These are phyloP conservation scores for Vesta saturnalis DNA, from an alignment of 2,888 invertebrate genomes.

Conservation along the genomic window DNA sequence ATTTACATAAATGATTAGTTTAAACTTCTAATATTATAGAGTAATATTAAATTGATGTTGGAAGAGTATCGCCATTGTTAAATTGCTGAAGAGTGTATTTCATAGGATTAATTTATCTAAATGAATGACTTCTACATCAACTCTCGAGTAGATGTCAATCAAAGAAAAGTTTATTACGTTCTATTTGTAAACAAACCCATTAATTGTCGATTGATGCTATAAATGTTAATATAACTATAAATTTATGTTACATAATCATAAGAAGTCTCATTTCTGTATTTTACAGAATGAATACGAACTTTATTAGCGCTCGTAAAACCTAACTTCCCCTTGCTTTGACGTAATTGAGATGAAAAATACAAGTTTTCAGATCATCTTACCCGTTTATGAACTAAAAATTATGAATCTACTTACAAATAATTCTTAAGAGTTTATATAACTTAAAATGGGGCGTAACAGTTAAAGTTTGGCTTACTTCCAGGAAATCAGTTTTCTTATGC, in stretches of 20 bases:
- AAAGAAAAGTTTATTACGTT: not conserved
- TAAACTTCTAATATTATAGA: too few species aligned
- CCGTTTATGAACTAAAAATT: not conserved
- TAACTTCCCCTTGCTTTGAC: not conserved
- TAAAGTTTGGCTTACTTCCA: not conserved
- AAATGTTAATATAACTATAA: conserved; percentile 1
- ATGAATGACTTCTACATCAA: too few species aligned
- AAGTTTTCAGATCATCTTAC: not conserved
- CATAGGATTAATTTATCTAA: too few species aligned
- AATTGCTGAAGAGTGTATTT: too few species aligned
- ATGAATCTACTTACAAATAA: not conserved
- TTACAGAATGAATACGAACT: not conserved
- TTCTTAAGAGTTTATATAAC: not conserved
- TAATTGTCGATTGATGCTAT: not conserved
- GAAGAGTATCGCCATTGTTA: too few species aligned
- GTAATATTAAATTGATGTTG: too few species aligned
- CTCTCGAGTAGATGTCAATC: too few species aligned
- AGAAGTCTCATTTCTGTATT: not conserved
- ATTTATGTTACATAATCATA: too few species aligned
- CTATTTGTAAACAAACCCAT: conserved; percentile 1
- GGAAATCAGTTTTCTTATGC: not conserved
- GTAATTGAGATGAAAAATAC: not conserved
- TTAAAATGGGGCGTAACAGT: not conserved
- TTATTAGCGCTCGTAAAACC: not conserved
- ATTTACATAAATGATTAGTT: too few species aligned